A percentile compares a stretch with the other conserved stretches of the same genome.
phyloP scores from a whole-genome alignment of 2,113 vertebrate genomes.

The Petrocephalus zakoni region DNA sequence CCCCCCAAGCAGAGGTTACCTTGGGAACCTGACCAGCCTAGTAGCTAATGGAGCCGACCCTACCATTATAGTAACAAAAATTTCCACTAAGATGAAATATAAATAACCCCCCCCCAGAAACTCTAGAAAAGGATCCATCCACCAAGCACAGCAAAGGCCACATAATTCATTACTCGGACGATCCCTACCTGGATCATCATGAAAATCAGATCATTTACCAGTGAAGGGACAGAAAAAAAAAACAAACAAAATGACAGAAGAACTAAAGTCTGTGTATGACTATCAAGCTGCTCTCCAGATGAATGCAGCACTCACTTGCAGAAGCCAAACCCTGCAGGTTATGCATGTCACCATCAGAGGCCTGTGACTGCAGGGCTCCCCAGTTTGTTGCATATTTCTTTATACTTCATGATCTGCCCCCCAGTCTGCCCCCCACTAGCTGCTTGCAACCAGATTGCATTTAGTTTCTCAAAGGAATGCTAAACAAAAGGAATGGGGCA shows the following conservation, averaged over 20 bases:
- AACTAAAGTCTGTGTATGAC: not conserved
- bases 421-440: not conserved
- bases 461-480: conserved; percentile 28
- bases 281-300: not conserved
- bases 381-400: conserved; percentile 28
- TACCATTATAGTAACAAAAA: not conserved
- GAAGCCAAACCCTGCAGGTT: not conserved
- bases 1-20: not conserved
- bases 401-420: not conserved
- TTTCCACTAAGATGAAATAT: not conserved
- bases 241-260: not conserved
- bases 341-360: not conserved
- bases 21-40: not conserved
- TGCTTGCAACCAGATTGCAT: not conserved
- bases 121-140: not conserved
- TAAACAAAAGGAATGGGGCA: conserved; percentile 17
- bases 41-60: not conserved
- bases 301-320: not conserved
- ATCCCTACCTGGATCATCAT: not conserved
- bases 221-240: not conserved
- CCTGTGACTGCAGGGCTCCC: not conserved
- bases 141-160: not conserved
- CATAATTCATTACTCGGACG: not conserved
- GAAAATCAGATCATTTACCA: not conserved
- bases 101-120: not conserved